phyloP scores from a whole-genome alignment of 2,113 vertebrate genomes.

The Caranx ignobilis region DNA sequence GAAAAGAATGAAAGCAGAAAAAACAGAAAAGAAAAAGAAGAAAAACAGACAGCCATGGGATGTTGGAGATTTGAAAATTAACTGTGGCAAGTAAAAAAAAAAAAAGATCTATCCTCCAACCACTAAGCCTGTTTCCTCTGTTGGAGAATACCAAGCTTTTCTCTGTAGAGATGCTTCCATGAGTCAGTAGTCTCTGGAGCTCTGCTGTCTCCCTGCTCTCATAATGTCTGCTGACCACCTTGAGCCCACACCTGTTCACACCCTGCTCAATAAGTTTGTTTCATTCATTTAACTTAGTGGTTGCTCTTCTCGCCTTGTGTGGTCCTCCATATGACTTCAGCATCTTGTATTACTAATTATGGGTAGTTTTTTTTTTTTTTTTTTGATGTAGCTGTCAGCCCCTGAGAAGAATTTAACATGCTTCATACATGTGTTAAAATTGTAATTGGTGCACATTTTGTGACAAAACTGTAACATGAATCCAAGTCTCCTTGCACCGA shows the following conservation, averaged over 20 bases:
- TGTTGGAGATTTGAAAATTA: constrained; percentile 85
- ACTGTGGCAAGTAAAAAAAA: constrained; percentile 79
- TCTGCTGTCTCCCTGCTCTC: constrained; percentile 36
- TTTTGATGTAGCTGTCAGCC: neutral
- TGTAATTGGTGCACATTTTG: neutral
- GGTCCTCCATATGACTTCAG: neutral
- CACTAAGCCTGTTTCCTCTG: constrained; percentile 80
- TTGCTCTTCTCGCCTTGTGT: neutral
- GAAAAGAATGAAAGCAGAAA: constrained; percentile 84
- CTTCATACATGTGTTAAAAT: neutral
- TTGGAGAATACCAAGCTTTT: constrained; percentile 74
- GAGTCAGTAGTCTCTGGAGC: constrained; percentile 59
- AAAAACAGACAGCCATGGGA: constrained; percentile 83
- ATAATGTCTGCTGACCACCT: constrained; percentile 49
- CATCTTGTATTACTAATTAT: neutral
- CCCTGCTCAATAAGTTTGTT: constrained; percentile 8
- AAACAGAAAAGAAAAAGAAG: constrained; percentile 73
- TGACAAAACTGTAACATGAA: neutral
- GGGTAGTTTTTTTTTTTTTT: constrained; percentile 1
- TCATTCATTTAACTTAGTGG: constrained; percentile 5
- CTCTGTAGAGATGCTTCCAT: constrained; percentile 70
- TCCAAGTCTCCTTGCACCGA: neutral
- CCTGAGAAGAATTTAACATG: neutral
- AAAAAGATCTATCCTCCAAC: constrained; percentile 80
- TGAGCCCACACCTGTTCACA: constrained; percentile 50